Evolutionary conservation across 2,113 vertebrate genomes (phyloP).

Genomic region (Pristiophorus japonicus): DNA sequence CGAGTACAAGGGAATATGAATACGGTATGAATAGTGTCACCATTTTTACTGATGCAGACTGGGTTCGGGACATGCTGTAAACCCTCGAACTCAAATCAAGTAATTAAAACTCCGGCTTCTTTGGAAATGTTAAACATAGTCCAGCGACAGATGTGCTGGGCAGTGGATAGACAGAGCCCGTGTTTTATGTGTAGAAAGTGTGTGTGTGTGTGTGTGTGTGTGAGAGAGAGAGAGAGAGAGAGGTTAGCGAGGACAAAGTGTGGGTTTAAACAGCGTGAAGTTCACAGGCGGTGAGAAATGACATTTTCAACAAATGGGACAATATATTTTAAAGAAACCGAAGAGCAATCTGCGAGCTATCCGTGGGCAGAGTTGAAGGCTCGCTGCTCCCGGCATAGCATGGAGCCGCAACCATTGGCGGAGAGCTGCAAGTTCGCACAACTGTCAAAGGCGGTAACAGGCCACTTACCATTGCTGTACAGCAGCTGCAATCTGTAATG

Average conservation of each 20-base stretch:
- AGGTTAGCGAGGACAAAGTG: neutral
- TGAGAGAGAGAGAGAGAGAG: no score
- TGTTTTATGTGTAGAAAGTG: neutral
- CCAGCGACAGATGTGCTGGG: neutral
- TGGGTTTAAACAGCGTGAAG: neutral
- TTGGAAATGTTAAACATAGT: neutral
- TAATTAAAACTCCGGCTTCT: neutral
- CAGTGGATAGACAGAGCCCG: no score
- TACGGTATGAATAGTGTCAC: neutral
- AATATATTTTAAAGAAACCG: neutral
- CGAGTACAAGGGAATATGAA: no score
- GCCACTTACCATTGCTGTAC: conserved; percentile 87
- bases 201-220: neutral
- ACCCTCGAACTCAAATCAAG: neutral
- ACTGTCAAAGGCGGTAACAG: conserved; percentile 40
- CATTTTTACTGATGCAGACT: neutral
- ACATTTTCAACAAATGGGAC: neutral
- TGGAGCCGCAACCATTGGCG: neutral
- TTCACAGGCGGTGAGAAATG: neutral
- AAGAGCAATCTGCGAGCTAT: neutral
- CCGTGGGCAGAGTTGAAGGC: neutral
- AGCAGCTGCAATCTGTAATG: conserved; percentile 96
- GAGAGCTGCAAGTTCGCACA: neutral
- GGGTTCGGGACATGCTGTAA: neutral
- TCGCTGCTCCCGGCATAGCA: neutral